Evolutionary conservation across 2,888 invertebrate genomes (phyloP).

Genomic region (Pemphredon lugubris): DNA sequence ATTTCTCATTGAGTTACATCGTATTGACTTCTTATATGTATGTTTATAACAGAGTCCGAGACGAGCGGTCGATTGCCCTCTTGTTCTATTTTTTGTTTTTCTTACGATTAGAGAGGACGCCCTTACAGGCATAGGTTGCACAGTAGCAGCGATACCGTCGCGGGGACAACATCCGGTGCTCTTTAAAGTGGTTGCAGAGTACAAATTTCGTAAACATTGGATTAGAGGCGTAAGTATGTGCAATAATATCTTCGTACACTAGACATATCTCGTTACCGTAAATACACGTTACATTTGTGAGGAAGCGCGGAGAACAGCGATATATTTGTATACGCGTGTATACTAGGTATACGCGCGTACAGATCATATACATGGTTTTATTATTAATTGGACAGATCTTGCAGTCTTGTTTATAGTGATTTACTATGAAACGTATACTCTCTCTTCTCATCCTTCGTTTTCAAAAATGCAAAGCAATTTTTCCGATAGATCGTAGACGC

Average conservation of each 20-base stretch:
- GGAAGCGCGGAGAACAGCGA: constrained; percentile 54
- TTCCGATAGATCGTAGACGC: constrained; percentile 33
- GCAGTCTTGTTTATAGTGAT: constrained; percentile 75
- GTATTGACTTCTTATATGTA: constrained; percentile 48
- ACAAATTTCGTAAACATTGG: constrained; percentile 28
- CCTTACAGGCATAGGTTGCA: constrained; percentile 11
- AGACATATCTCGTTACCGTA: constrained; percentile 19
- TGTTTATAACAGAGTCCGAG: constrained; percentile 28
- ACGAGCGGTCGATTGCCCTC: constrained; percentile 9
- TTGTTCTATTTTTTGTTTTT: constrained; percentile 16
- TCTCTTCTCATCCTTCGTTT: constrained; percentile 15
- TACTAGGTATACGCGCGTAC: too few species aligned
- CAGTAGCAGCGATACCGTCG: constrained; percentile 12
- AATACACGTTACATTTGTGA: constrained; percentile 38
- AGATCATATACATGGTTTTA: constrained; percentile 53
- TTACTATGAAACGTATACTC: constrained; percentile 47
- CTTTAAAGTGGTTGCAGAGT: constrained; percentile 20
- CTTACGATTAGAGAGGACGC: too few species aligned
- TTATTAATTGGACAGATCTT: constrained; percentile 77
- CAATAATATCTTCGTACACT: constrained; percentile 32
- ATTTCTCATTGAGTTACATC: constrained; percentile 35
- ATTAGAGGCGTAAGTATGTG: constrained; percentile 49
- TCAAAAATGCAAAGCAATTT: constrained; percentile 38
- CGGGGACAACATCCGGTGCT: constrained; percentile 24
- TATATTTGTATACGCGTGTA: too few species aligned